A percentile compares a stretch with the other conserved stretches of the same genome.
These are phyloP conservation scores for Speoplatyrhinus poulsoni DNA, from an alignment of 2,113 vertebrate species.

Conservation along the genomic window DNA sequence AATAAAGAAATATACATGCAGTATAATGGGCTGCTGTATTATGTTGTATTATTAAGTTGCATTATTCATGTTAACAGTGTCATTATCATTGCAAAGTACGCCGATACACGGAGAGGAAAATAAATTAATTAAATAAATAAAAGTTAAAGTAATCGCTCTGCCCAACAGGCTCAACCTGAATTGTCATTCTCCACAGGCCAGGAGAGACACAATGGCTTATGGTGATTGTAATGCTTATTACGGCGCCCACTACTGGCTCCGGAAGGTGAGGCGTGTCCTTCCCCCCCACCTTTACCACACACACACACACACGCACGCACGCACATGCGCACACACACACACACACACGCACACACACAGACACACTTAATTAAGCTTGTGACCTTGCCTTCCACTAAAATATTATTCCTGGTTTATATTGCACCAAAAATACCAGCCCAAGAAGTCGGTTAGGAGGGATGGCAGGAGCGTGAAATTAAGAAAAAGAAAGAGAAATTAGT, in stretches of 20 bases:
- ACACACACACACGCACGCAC: no score
- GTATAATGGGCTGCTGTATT: conserved; percentile 26
- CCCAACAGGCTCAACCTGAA: conserved; percentile 54
- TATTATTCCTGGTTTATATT: conserved; percentile 51
- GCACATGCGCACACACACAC: no score
- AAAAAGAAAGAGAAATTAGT: conserved; percentile 34
- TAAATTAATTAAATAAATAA: not conserved
- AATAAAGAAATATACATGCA: not conserved
- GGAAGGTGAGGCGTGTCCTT: not conserved
- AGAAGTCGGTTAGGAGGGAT: conserved; percentile 30
- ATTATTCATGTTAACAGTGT: conserved; percentile 72
- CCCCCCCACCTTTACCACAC: no score
- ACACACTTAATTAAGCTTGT: conserved; percentile 68
- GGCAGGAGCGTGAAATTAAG: conserved; percentile 16
- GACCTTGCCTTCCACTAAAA: conserved; percentile 62
- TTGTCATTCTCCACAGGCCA: conserved; percentile 35
- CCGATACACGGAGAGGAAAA: conserved; percentile 2
- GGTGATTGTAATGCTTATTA: conserved; percentile 2
- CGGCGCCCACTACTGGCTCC: conserved; percentile 1
- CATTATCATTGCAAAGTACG: conserved; percentile 64
- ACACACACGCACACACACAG: no score
- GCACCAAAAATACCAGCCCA: conserved; percentile 56
- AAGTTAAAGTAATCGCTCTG: conserved; percentile 21
- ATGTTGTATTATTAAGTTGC: conserved; percentile 65
- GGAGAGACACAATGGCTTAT: conserved; percentile 3